Evolutionary conservation across 2,113 vertebrate species (phyloP).

Genomic region (Diadophis punctatus): DNA sequence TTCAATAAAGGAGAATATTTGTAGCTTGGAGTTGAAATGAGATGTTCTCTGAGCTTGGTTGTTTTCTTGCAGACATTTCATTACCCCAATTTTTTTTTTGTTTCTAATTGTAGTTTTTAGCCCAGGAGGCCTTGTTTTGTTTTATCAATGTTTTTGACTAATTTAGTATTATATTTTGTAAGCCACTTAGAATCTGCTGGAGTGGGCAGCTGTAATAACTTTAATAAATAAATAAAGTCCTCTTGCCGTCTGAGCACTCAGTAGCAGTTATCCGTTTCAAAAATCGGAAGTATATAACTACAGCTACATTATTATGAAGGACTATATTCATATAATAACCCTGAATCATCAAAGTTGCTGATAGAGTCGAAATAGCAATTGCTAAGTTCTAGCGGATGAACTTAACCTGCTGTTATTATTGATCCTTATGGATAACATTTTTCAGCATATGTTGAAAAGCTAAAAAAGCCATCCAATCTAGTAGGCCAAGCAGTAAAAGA

Average conservation of each 20-base stretch:
- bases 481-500: neutral
- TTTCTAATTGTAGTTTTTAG: neutral
- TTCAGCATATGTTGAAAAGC: neutral
- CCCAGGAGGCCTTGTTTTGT: neutral
- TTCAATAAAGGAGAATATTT: neutral
- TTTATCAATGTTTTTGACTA: neutral
- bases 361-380: neutral
- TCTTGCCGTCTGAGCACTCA: neutral
- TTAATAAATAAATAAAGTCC: neutral
- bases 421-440: neutral
- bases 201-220: neutral
- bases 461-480: neutral
- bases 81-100: neutral
- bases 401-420: neutral
- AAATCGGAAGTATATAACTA: neutral
- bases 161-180: neutral
- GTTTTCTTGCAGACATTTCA: neutral
- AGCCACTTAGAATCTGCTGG: neutral
- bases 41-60: neutral
- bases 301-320: neutral
- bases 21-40: neutral
- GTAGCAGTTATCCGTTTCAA: neutral
- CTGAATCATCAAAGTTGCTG: neutral
- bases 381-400: neutral
- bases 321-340: neutral